Evolutionary conservation across 2,797 vertebrate genomes (phyloP).

Genomic region (Scarus forsteni): DNA sequence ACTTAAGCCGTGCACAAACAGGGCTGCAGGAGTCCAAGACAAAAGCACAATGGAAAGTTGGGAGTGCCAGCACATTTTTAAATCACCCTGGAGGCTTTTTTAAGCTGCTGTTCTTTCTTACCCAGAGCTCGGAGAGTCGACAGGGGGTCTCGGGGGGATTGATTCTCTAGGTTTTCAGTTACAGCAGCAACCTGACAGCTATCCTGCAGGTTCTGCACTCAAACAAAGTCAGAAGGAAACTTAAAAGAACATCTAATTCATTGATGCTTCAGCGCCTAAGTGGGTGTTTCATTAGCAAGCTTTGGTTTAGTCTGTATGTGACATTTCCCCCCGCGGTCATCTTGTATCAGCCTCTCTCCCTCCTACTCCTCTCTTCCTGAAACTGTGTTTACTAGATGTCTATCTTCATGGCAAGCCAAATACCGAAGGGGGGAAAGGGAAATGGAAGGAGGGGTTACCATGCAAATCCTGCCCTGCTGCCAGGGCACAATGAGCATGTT

Average conservation of each 20-base stretch:
- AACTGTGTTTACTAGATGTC: slow-evolving; percentile 67
- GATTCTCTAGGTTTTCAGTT: neutral
- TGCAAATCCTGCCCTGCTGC: slow-evolving; percentile 76
- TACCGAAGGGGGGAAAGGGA: slow-evolving; percentile 62
- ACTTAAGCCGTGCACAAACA: slow-evolving; percentile 16
- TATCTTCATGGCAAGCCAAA: slow-evolving; percentile 71
- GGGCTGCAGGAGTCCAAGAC: slow-evolving; percentile 22
- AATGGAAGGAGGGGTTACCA: slow-evolving; percentile 64
- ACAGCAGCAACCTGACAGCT: slow-evolving; percentile 2
- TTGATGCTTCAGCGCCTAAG: neutral
- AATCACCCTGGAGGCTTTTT: slow-evolving; percentile 17
- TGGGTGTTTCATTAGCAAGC: neutral
- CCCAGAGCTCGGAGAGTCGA: neutral
- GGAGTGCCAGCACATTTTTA: slow-evolving; percentile 27
- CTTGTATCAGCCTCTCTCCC: slow-evolving; percentile 24
- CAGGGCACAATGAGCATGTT: slow-evolving; percentile 53
- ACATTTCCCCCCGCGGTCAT: slow-evolving; percentile 7
- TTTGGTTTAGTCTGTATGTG: neutral
- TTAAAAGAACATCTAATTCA: neutral
- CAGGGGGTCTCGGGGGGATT: slow-evolving; percentile 10
- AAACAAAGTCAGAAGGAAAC: neutral
- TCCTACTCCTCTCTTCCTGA: slow-evolving; percentile 67
- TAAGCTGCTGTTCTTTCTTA: slow-evolving; percentile 1
- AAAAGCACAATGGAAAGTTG: slow-evolving; percentile 44
- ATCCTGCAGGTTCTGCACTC: neutral